These are phyloP conservation scores for Acrobasis repandana DNA, from an alignment of 2,888 invertebrate species.

Conservation along the genomic window DNA sequence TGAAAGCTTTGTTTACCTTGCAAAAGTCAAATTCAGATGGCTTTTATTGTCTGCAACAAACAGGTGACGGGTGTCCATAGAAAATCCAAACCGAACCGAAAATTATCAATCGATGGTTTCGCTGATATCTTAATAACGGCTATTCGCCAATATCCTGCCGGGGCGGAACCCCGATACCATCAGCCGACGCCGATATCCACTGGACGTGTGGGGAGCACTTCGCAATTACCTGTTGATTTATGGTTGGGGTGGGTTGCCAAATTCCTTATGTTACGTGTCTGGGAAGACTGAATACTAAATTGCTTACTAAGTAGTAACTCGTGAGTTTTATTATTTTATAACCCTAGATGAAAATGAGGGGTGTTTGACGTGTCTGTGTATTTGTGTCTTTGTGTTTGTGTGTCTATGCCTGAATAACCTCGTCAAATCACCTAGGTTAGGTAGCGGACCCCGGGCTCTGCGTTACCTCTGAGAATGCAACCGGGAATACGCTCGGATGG, in stretches of 20 bases:
- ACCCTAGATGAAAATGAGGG: neutral
- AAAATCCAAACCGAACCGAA: neutral
- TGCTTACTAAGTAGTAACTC: neutral
- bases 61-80: neutral
- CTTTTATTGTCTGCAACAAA: neutral
- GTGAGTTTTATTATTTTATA: neutral
- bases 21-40: too few relatives aligned
- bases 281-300: constrained; percentile 1
- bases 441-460: too few relatives aligned
- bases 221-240: constrained; percentile 19
- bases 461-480: too few relatives aligned
- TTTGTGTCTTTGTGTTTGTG: too few relatives aligned
- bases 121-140: constrained; percentile 14
- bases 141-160: constrained; percentile 15
- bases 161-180: constrained; percentile 17
- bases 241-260: constrained; percentile 8
- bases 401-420: too few relatives aligned
- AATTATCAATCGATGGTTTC: constrained; percentile 15
- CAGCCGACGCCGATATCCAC: constrained; percentile 4
- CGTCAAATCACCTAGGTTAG: too few relatives aligned
- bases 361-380: too few relatives aligned
- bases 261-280: constrained; percentile 8
- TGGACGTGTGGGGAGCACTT: constrained; percentile 5
- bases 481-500: too few relatives aligned
- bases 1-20: too few relatives aligned